Base-by-base conservation (phyloP, 1,140 invertebrate species). In the Heliconius melpomene region DNA sequence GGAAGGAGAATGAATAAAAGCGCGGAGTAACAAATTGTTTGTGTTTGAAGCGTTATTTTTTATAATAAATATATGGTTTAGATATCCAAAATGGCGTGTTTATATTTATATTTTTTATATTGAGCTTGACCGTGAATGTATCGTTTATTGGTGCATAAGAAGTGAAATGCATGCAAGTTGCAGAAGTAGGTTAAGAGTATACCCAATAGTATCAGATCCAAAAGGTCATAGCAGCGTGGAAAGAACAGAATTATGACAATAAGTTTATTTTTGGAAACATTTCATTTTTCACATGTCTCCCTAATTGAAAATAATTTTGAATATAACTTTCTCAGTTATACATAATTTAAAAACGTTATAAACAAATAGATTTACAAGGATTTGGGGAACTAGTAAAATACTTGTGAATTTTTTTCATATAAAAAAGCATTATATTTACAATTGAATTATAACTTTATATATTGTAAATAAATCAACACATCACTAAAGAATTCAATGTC, bases 151-250 rank as follows among this genome's bases (percentile, higher is more conserved):
- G 91, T 92, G 91, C 91, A 89, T 86, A 79, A 83, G 79, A 85
- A 85, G 84, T 82, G 79, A 85, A 85, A 66, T 66, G 86, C 89
- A 91, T 90, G 87, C 86, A 89, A 66, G 76, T 83, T 87, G 85
- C 81, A 81, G 85, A 82, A 85, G 74, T 82, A 80, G 84, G 83
- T 86, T 81, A 52, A 87, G 89, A 87, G 81, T 87, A 91, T 92
- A 93, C 91, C 93, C 90, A 92, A 91, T 91, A 91, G 85, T 88
- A 88, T 92, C 84, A 90, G 87, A 91, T 93, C 92, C 92, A 87
- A 92, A 85, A 93, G 91, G 90, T 88, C 88, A 87, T 88, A 92
- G 94, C 94, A 94, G 94, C 94, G 89, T 95, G 94, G 85, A 95
- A 90, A 88, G 82, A 86, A 91, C 84, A 91, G 87, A 91, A 91